Evolutionary conservation across 1,140 invertebrate genomes (phyloP).

Genomic region (Drosophila erecta): DNA sequence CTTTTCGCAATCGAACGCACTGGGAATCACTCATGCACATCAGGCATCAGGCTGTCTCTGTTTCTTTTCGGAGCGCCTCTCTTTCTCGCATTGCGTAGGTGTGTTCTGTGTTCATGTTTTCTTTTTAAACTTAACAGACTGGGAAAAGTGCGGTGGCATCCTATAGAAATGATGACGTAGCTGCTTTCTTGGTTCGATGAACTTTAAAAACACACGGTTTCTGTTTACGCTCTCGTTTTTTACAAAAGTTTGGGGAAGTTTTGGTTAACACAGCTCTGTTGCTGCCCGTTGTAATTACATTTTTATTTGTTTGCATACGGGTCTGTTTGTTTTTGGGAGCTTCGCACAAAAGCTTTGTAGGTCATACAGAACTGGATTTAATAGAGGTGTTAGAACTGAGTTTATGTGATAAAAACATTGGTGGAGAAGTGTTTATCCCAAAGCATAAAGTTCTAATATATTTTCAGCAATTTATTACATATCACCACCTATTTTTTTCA

Average conservation of each 20-base stretch:
- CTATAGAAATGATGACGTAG: slow-evolving; percentile 50
- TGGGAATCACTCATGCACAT: slow-evolving; percentile 66
- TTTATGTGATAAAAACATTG: not conserved
- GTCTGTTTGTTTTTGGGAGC: slow-evolving; percentile 11
- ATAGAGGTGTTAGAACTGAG: slow-evolving; percentile 16
- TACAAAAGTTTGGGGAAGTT: slow-evolving; percentile 36
- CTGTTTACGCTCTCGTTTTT: slow-evolving; percentile 55
- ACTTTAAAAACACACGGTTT: slow-evolving; percentile 56
- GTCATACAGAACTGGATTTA: not conserved
- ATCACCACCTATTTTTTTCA: too few relatives aligned
- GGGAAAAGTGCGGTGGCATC: slow-evolving; percentile 34
- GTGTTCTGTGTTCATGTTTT: slow-evolving; percentile 52
- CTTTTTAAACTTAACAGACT: slow-evolving; percentile 56
- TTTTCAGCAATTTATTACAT: too few relatives aligned
- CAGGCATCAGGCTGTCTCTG: slow-evolving; percentile 24
- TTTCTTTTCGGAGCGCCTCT: not conserved
- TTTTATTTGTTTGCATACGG: slow-evolving; percentile 32
- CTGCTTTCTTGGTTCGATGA: slow-evolving; percentile 59
- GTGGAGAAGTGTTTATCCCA: not conserved
- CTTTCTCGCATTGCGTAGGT: slow-evolving; percentile 37
- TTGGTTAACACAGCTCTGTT: slow-evolving; percentile 19
- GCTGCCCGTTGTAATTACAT: slow-evolving; percentile 9
- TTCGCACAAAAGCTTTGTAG: slow-evolving; percentile 32
- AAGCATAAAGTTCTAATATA: too few relatives aligned
- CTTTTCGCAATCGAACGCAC: slow-evolving; percentile 16